Conservation (phyloP, 1,140 invertebrate genomes). For the Brachionus koreanus region DNA sequence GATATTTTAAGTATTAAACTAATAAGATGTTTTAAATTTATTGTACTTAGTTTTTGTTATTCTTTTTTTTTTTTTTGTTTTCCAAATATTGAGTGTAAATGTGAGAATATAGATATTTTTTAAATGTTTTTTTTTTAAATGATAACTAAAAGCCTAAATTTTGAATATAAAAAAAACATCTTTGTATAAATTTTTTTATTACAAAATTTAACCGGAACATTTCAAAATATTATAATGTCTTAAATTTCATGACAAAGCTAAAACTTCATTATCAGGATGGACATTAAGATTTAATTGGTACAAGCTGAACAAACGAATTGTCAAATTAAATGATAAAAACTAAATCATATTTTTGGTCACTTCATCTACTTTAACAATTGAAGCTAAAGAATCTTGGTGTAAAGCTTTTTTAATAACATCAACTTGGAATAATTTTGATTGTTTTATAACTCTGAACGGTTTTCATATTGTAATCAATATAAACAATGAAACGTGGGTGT, state of each 20-base stretch:
- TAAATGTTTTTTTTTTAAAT: background rate
- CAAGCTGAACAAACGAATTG: too few relatives aligned
- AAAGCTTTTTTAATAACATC: background rate
- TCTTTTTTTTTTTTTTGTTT: background rate
- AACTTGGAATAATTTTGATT: background rate
- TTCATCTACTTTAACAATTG: too few relatives aligned
- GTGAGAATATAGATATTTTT: background rate
- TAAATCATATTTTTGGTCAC: too few relatives aligned
- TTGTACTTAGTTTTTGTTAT: background rate
- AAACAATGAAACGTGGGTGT: background rate
- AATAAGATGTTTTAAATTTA: background rate
- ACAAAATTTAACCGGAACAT: too few relatives aligned
- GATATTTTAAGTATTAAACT: background rate
- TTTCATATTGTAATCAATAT: background rate
- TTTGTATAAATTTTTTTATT: background rate
- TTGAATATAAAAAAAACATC: background rate
- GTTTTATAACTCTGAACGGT: background rate
- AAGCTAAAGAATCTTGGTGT: too few relatives aligned
- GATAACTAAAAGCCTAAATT: background rate
- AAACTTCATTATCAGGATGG: too few relatives aligned
- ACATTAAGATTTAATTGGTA: too few relatives aligned
- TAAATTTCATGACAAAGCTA: too few relatives aligned
- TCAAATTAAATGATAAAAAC: too few relatives aligned
- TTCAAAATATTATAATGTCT: too few relatives aligned
- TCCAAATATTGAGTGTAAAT: background rate